Conservation (phyloP, 2,888 invertebrate species). For the Scrobipalpa atriplicella region DNA sequence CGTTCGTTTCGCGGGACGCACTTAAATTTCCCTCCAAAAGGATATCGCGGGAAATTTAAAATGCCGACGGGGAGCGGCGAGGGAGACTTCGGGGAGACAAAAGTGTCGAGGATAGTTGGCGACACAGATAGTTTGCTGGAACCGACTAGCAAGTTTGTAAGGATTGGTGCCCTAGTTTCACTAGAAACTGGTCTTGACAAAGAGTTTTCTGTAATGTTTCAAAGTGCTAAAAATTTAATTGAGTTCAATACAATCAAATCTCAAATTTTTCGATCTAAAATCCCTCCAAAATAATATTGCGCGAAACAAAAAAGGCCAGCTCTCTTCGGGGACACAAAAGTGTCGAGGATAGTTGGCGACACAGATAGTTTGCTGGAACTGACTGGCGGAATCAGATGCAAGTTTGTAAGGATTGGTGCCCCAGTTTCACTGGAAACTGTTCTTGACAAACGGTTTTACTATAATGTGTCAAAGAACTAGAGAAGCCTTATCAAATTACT, state of each 20-base stretch:
- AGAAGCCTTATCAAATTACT: not conserved
- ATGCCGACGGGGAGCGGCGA: slow-evolving; percentile 47
- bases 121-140: slow-evolving; percentile 11
- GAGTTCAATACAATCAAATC: not conserved
- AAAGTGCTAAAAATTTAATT: not conserved
- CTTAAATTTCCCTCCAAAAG: slow-evolving; percentile 65
- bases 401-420: not conserved
- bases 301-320: slow-evolving; percentile 67
- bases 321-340: slow-evolving; percentile 60
- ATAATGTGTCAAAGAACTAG: not conserved
- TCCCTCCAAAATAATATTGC: slow-evolving; percentile 59
- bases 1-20: slow-evolving; percentile 70
- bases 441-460: slow-evolving; percentile 1
- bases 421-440: not conserved
- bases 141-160: slow-evolving; percentile 4
- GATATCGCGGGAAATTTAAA: slow-evolving; percentile 71
- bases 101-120: slow-evolving; percentile 42
- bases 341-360: slow-evolving; percentile 35
- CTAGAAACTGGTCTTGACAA: not conserved
- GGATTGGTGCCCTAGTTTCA: not conserved
- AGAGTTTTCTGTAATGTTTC: not conserved
- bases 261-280: no score
- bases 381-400: slow-evolving; percentile 3
- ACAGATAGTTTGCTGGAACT: slow-evolving; percentile 12
- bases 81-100: slow-evolving; percentile 53